Percentiles rank a stretch among this genome's conserved stretches.
These are phyloP conservation scores for Prolemur simus DNA, from an alignment of 2,113 vertebrate genomes.

Conservation along the genomic window DNA sequence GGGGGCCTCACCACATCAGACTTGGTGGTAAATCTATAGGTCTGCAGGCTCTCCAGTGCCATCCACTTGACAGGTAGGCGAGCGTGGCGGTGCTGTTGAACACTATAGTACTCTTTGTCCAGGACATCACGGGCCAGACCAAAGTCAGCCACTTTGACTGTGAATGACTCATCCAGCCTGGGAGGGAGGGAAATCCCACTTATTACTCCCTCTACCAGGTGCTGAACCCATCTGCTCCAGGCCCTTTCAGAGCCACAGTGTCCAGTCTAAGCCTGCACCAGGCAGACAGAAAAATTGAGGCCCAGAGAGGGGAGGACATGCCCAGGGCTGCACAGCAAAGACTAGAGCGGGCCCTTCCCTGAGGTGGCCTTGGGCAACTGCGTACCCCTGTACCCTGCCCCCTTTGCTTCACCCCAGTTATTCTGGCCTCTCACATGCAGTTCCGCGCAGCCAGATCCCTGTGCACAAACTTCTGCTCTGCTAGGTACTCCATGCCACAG, in stretches of 20 bases:
- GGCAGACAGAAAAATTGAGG: background rate
- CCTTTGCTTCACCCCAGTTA: background rate
- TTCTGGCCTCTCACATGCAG: conserved; percentile 92
- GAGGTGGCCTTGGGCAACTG: background rate
- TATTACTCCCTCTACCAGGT: background rate
- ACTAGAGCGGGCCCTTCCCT: background rate
- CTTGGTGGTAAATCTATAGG: conserved; percentile 97
- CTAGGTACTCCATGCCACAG: conserved; percentile 96
- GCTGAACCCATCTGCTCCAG: background rate
- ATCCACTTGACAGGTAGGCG: conserved; percentile 99
- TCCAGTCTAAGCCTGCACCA: background rate
- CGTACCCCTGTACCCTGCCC: background rate
- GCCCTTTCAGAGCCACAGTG: background rate
- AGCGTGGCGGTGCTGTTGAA: conserved; percentile 89
- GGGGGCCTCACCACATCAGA: conserved; percentile 92
- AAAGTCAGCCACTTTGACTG: conserved; percentile 98
- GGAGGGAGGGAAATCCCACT: background rate
- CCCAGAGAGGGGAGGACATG: background rate
- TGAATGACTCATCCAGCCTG: conserved; percentile 95
- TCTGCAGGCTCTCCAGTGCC: conserved; percentile 97
- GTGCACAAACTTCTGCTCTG: conserved; percentile 97
- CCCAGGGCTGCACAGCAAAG: background rate
- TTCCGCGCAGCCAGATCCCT: conserved; percentile 97
- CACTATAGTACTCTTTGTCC: conserved; percentile 97
- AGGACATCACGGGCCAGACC: conserved; percentile 95